Percentiles rank a stretch among this genome's conserved stretches.
Evolutionary conservation across 2,797 vertebrate species (phyloP).

Genomic region (Crocidura indochinensis): DNA sequence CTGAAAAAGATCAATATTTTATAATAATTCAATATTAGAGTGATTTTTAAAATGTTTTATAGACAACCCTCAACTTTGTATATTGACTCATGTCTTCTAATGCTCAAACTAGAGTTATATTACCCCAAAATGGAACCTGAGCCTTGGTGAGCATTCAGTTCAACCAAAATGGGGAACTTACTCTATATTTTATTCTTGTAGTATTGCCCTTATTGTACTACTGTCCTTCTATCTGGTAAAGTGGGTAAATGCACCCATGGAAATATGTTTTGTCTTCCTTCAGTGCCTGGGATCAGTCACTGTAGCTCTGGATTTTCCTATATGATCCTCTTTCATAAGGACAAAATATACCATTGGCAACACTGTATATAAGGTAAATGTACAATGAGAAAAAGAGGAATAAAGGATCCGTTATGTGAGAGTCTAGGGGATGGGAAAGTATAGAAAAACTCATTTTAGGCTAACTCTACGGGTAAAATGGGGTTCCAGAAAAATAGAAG

Average conservation of each 20-base stretch:
- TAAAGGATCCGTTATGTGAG: not conserved
- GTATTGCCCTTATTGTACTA: not conserved
- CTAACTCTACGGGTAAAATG: not conserved
- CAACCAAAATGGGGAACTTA: not conserved
- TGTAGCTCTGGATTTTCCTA: too few relatives aligned
- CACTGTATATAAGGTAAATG: not conserved
- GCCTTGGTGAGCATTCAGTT: not conserved
- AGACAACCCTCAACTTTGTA: not conserved
- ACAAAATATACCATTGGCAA: not conserved
- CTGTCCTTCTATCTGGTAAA: not conserved
- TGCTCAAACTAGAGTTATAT: not conserved
- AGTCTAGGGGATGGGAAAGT: not conserved
- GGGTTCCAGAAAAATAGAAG: not conserved
- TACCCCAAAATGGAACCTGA: not conserved
- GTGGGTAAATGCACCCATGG: not conserved
- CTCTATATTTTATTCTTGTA: not conserved
- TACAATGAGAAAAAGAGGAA: not conserved
- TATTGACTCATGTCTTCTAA: not conserved
- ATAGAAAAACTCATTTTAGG: not conserved
- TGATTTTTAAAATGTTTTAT: not conserved
- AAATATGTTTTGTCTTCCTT: not conserved
- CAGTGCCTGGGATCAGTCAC: not conserved
- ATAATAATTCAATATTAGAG: constrained; percentile 21
- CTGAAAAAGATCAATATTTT: constrained; percentile 13
- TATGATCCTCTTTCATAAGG: not conserved